Evolutionary conservation across 2,797 vertebrate genomes (phyloP).

Genomic region (Gymnopithys bicolor): DNA sequence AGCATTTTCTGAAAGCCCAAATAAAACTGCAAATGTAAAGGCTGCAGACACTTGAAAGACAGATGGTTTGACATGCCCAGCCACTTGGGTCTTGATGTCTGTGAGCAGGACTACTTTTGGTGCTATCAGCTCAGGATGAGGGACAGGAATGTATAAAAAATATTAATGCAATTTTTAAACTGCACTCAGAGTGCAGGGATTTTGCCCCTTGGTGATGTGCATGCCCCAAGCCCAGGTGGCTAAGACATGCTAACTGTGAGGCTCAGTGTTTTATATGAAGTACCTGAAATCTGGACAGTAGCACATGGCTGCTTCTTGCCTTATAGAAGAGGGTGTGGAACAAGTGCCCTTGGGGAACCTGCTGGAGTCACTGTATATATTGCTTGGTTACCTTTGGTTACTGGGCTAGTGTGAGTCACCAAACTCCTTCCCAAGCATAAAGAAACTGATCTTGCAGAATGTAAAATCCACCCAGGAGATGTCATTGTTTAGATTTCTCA

Average conservation of each 20-base stretch:
- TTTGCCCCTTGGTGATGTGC: neutral
- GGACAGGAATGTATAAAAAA: neutral
- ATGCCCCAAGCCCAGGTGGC: neutral
- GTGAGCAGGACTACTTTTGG: neutral
- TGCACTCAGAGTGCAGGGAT: neutral
- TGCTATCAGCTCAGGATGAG: neutral
- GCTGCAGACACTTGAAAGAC: neutral
- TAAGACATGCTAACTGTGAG: neutral
- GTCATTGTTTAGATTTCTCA: neutral
- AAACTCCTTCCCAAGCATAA: neutral
- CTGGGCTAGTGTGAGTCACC: constrained; percentile 19
- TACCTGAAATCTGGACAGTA: neutral
- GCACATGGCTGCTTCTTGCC: neutral
- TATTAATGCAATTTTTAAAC: neutral
- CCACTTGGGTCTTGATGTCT: neutral
- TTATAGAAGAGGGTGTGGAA: constrained; percentile 5
- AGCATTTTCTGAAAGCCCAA: neutral
- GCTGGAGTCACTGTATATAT: neutral
- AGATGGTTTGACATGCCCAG: neutral
- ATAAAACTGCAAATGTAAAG: neutral
- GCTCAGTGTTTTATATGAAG: neutral
- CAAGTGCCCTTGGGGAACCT: neutral
- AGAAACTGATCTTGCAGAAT: constrained; percentile 1
- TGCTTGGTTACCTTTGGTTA: neutral
- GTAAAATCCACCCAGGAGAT: neutral